These are phyloP conservation scores for Arvicanthis niloticus DNA, from an alignment of 2,113 vertebrate genomes.

Conservation along the genomic window DNA sequence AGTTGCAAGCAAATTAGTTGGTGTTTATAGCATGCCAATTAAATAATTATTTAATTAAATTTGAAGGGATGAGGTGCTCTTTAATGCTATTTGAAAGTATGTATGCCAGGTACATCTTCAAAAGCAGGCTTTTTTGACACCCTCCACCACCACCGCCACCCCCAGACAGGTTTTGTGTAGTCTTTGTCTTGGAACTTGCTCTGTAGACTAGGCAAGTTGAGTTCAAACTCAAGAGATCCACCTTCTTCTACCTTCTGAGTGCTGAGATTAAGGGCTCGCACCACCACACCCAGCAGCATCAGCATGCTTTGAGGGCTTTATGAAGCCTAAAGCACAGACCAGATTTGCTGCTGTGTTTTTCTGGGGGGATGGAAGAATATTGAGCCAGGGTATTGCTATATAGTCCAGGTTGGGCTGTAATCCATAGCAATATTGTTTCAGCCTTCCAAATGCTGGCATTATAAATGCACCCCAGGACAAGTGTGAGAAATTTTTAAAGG, in stretches of 20 bases:
- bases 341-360: background rate
- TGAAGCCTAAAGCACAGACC: background rate
- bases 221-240: background rate
- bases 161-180: background rate
- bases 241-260: background rate
- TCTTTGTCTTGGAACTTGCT: background rate
- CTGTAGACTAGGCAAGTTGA: background rate
- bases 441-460: background rate
- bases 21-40: constrained; percentile 7
- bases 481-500: background rate
- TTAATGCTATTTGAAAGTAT: constrained; percentile 2
- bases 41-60: constrained; percentile 13
- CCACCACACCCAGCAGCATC: background rate
- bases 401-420: background rate
- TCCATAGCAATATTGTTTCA: background rate
- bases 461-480: too few relatives aligned
- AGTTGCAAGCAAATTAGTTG: constrained; percentile 8
- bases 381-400: background rate
- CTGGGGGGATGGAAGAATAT: too few relatives aligned
- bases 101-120: background rate
- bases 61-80: background rate
- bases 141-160: too few relatives aligned
- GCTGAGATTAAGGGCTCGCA: background rate
- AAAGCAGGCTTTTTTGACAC: background rate
- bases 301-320: background rate